Conservation (phyloP, 2,888 invertebrate genomes). For the Ceriagrion tenellum region DNA sequence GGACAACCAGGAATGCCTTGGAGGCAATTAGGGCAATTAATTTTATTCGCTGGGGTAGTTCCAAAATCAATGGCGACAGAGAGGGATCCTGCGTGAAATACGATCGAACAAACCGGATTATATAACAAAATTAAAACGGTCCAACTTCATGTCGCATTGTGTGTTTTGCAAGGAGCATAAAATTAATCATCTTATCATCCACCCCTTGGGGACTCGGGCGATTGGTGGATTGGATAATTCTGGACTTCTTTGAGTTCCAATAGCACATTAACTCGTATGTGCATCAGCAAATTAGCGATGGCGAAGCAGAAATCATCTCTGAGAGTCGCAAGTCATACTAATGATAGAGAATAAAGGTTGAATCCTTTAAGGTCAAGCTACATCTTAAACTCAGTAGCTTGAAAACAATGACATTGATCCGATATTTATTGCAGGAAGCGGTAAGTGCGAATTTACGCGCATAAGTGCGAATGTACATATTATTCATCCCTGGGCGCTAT, state of each 20-base stretch:
- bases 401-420: too few species aligned
- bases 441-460: too few species aligned
- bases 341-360: background rate
- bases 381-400: too few species aligned
- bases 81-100: background rate
- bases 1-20: background rate
- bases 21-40: constrained; percentile 30
- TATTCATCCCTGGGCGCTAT: too few species aligned
- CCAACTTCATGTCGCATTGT: background rate
- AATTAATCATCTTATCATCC: background rate
- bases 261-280: background rate
- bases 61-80: constrained; percentile 46
- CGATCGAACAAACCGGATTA: background rate
- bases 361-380: too few species aligned
- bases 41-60: constrained; percentile 1
- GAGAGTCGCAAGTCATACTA: background rate
- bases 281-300: background rate
- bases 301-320: background rate
- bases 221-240: background rate
- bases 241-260: background rate
- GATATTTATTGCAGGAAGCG: too few species aligned
- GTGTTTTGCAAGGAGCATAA: background rate
- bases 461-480: too few species aligned
- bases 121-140: background rate
- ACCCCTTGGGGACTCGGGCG: background rate